Percentiles rank a stretch among this genome's conserved stretches.
These are phyloP conservation scores for Vulpes vulpes DNA, from an alignment of 2,113 vertebrate species.

Conservation along the genomic window DNA sequence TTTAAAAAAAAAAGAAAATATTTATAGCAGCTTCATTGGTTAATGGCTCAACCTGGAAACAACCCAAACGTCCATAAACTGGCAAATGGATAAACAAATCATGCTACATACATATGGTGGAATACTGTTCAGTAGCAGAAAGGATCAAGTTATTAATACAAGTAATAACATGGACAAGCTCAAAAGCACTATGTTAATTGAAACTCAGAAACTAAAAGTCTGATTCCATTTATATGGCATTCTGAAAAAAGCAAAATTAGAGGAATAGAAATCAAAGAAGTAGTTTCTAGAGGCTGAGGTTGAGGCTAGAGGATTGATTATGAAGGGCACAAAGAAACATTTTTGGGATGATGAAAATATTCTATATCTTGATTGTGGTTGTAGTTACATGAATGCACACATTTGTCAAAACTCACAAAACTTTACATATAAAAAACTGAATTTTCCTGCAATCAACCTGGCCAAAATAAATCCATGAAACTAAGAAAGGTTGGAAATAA, in stretches of 20 bases:
- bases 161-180: background rate
- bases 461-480: background rate
- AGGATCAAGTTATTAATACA: background rate
- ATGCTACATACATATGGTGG: background rate
- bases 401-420: background rate
- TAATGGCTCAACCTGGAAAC: slow-evolving; percentile 21
- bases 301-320: background rate
- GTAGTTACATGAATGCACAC: background rate
- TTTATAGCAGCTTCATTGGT: background rate
- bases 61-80: background rate
- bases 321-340: background rate
- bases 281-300: background rate
- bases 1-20: no score
- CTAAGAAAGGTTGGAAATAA: background rate
- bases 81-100: background rate
- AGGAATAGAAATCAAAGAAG: background rate
- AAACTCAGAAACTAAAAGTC: background rate
- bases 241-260: slow-evolving; percentile 4
- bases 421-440: background rate
- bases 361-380: background rate
- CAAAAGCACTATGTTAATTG: background rate
- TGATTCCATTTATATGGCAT: background rate
- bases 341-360: background rate
- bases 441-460: background rate
- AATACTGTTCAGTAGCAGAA: background rate